These are phyloP conservation scores for Hucho hucho DNA, from an alignment of 2,113 vertebrate genomes.

Conservation along the genomic window DNA sequence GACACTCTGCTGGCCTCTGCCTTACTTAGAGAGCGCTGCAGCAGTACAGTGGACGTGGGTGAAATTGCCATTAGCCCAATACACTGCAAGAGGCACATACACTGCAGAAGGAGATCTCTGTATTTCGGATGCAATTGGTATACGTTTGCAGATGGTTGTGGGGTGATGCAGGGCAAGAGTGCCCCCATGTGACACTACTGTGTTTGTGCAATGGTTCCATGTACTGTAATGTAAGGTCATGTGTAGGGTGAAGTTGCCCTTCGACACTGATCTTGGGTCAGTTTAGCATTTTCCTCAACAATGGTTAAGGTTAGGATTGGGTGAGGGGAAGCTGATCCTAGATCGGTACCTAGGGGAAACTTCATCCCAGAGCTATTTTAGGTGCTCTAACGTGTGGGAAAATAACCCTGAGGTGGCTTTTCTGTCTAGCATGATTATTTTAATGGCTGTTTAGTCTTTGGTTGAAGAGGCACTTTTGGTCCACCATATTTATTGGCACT, in stretches of 20 bases:
- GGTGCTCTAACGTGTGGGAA: constrained; percentile 57
- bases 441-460: constrained; percentile 58
- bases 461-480: constrained; percentile 48
- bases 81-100: neutral
- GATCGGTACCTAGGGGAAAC: no score
- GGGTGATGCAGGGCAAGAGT: constrained; percentile 29
- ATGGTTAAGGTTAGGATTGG: no score
- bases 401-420: constrained; percentile 48
- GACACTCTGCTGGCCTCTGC: constrained; percentile 65
- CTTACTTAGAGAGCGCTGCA: constrained; percentile 58
- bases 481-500: constrained; percentile 44
- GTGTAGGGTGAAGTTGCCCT: neutral
- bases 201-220: constrained; percentile 22
- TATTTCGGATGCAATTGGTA: constrained; percentile 40
- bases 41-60: constrained; percentile 31
- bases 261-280: no score
- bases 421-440: constrained; percentile 64
- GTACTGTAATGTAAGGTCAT: constrained; percentile 55
- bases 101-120: constrained; percentile 4
- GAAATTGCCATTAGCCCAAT: neutral
- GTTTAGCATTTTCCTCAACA: no score
- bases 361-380: constrained; percentile 25
- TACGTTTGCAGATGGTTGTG: constrained; percentile 36
- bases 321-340: no score
- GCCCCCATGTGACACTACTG: constrained; percentile 58